Percentiles rank a stretch among this genome's conserved stretches.
These are phyloP conservation scores for Theocolax elegans DNA, from an alignment of 1,140 invertebrate genomes.

Conservation along the genomic window DNA sequence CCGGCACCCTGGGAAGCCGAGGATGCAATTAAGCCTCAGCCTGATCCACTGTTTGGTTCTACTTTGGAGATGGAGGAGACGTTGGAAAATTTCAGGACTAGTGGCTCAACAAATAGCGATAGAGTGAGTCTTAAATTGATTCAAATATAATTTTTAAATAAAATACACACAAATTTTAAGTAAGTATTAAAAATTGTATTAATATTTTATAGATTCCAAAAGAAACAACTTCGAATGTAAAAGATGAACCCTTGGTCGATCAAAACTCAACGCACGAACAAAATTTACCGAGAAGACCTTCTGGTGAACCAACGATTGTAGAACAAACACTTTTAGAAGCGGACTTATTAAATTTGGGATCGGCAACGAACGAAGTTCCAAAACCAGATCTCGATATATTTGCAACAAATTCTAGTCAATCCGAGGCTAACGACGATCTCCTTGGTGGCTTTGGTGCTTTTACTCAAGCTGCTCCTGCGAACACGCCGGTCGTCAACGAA, in stretches of 20 bases:
- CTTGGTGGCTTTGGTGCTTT: constrained; percentile 70
- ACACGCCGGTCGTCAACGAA: constrained; percentile 49
- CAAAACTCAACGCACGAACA: neutral
- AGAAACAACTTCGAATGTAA: neutral
- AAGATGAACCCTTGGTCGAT: constrained; percentile 3
- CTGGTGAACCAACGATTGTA: neutral
- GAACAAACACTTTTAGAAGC: constrained; percentile 56
- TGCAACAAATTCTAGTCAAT: constrained; percentile 50
- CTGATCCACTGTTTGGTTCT: constrained; percentile 79
- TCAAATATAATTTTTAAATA: neutral
- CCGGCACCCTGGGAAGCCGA: constrained; percentile 83
- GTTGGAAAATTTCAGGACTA: constrained; percentile 78
- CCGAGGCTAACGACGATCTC: constrained; percentile 66
- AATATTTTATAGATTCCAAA: constrained; percentile 31
- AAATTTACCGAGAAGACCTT: constrained; percentile 14
- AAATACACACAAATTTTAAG: neutral
- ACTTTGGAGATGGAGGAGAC: constrained; percentile 86
- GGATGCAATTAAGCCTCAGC: constrained; percentile 49
- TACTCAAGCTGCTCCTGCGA: constrained; percentile 41
- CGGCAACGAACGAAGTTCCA: constrained; percentile 37
- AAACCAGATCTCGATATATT: constrained; percentile 59
- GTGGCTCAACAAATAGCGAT: constrained; percentile 44
- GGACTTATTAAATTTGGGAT: constrained; percentile 65
- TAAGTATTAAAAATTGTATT: too few species aligned
- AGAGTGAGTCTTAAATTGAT: neutral